phyloP scores from a whole-genome alignment of 2,888 invertebrate genomes.

The Cataglyphis cursor region DNA sequence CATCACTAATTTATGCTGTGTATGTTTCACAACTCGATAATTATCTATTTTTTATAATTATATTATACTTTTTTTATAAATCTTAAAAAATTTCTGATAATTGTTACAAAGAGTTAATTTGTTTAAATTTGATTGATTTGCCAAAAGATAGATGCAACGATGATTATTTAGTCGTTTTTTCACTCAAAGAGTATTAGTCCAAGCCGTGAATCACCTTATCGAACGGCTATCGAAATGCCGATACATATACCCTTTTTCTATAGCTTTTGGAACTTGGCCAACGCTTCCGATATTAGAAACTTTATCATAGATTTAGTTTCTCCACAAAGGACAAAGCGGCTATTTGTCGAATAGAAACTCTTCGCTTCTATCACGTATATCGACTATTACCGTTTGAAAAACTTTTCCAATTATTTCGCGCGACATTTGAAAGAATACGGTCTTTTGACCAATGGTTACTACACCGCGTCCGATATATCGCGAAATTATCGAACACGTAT shows the following conservation, averaged over 20 bases:
- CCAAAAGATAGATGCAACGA: neutral
- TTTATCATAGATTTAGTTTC: slow-evolving; percentile 33
- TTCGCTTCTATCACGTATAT: slow-evolving; percentile 13
- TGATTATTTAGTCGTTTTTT: neutral
- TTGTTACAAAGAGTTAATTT: neutral
- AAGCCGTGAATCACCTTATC: slow-evolving; percentile 29
- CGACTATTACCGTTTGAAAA: slow-evolving; percentile 37
- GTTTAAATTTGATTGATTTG: slow-evolving; percentile 1
- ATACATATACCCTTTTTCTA: slow-evolving; percentile 5
- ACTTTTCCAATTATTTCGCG: slow-evolving; percentile 51
- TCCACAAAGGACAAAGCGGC: slow-evolving; percentile 44
- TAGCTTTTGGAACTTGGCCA: slow-evolving; percentile 39
- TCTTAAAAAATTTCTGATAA: neutral
- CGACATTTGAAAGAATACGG: neutral
- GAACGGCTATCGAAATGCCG: slow-evolving; percentile 12
- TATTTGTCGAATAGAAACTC: slow-evolving; percentile 22
- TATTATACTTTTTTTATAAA: neutral
- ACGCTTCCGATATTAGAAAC: slow-evolving; percentile 42
- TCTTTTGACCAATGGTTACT: neutral
- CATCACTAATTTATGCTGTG: too few relatives aligned
- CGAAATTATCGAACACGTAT: neutral
- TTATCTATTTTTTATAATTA: neutral
- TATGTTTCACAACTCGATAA: neutral
- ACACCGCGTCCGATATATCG: neutral
- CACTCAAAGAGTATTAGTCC: neutral